Conservation (phyloP, 2,113 vertebrate species). For the Motacilla tschutschensis region DNA sequence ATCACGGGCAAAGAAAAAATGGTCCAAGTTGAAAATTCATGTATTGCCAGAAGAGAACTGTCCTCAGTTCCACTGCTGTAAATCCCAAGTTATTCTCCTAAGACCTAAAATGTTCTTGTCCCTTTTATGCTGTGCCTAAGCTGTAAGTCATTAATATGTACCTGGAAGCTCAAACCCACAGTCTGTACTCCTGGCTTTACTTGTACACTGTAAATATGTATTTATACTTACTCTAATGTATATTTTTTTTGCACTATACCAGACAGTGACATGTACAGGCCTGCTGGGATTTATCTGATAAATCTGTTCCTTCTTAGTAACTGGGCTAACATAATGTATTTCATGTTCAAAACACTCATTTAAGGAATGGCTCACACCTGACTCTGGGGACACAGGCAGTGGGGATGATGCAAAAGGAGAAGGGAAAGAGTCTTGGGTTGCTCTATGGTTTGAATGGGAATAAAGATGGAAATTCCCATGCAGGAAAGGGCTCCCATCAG, state of each 20-base stretch:
- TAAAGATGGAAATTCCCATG: not conserved
- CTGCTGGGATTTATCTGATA: conserved; percentile 39
- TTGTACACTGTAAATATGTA: conserved; percentile 51
- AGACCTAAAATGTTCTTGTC: not conserved
- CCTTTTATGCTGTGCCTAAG: not conserved
- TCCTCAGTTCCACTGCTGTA: not conserved
- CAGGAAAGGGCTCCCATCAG: not conserved
- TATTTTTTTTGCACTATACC: conserved; percentile 50
- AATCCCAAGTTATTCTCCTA: not conserved
- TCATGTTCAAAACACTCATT: not conserved
- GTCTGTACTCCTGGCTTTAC: conserved; percentile 31
- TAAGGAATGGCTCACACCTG: not conserved
- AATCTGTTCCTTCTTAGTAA: conserved; percentile 15
- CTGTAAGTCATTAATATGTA: not conserved
- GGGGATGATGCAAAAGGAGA: not conserved
- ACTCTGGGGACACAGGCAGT: not conserved
- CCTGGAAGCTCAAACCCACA: conserved; percentile 1
- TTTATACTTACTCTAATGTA: conserved; percentile 44
- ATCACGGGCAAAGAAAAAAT: not conserved
- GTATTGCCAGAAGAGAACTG: not conserved
- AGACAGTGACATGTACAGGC: conserved; percentile 11
- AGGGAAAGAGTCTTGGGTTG: not conserved
- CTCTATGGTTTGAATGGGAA: not conserved
- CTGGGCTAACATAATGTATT: not conserved
- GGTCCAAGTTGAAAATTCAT: not conserved